Conservation (phyloP, 2,888 invertebrate species). For the Carpatolechia fugitivella region DNA sequence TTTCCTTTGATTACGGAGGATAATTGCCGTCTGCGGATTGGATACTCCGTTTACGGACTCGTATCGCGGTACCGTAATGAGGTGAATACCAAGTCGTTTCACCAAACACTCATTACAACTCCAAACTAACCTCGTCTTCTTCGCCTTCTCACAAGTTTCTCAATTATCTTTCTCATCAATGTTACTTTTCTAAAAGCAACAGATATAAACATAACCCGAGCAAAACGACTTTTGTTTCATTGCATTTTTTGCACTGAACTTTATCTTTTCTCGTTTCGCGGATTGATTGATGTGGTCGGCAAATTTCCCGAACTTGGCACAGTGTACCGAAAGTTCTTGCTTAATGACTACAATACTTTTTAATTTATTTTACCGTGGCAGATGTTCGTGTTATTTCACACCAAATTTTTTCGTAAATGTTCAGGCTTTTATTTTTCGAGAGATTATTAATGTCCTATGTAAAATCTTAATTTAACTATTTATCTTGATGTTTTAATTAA, state of each 20-base stretch:
- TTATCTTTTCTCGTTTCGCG: slow-evolving; percentile 5
- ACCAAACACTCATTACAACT: slow-evolving; percentile 16
- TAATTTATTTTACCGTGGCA: slow-evolving; percentile 2
- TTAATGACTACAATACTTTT: slow-evolving; percentile 8
- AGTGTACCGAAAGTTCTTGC: slow-evolving; percentile 5
- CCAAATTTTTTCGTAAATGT: not conserved
- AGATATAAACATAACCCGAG: not conserved
- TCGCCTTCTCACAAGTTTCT: not conserved
- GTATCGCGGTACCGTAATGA: slow-evolving; percentile 35
- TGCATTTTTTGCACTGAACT: slow-evolving; percentile 2
- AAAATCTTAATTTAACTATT: too few species aligned
- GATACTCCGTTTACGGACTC: slow-evolving; percentile 42
- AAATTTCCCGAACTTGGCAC: slow-evolving; percentile 5
- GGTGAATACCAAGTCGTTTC: slow-evolving; percentile 19
- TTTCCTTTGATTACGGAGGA: slow-evolving; percentile 60
- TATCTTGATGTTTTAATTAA: too few species aligned
- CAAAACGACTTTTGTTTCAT: slow-evolving; percentile 8
- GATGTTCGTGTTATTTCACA: not conserved
- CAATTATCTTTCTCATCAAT: slow-evolving; percentile 3
- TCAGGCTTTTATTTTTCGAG: not conserved
- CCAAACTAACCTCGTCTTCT: not conserved
- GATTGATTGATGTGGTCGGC: slow-evolving; percentile 9
- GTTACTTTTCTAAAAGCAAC: not conserved
- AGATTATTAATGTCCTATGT: too few species aligned
- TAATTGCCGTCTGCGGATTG: slow-evolving; percentile 58